phyloP scores from a whole-genome alignment of 2,113 vertebrate genomes.

The Chionomys nivalis region DNA sequence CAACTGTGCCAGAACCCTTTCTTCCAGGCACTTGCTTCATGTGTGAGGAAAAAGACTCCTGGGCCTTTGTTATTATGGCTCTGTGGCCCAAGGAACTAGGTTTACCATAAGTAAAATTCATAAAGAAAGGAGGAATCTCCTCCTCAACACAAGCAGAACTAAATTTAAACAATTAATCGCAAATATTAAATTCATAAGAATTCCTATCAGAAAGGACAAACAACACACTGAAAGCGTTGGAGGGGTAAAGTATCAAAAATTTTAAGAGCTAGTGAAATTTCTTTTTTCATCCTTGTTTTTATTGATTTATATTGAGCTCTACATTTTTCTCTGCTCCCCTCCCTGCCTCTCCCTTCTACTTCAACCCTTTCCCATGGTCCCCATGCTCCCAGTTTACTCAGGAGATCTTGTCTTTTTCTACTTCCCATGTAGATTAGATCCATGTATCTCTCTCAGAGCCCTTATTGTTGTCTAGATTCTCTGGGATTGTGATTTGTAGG shows the following conservation, averaged over 20 bases:
- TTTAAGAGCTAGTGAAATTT: neutral
- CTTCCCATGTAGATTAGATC: no score
- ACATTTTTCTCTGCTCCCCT: no score
- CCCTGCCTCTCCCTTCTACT: no score
- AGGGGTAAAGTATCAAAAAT: neutral
- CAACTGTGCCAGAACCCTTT: neutral
- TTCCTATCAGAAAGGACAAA: neutral
- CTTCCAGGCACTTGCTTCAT: neutral
- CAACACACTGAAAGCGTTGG: neutral
- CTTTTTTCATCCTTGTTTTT: neutral
- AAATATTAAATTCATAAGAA: conserved; percentile 27
- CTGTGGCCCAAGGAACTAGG: neutral
- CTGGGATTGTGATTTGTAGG: no score
- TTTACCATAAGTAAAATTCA: neutral
- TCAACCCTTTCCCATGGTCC: no score
- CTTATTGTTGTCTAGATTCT: no score
- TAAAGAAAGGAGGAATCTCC: neutral
- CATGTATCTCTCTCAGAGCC: no score
- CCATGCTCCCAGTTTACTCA: no score
- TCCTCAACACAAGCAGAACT: neutral
- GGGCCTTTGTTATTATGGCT: neutral
- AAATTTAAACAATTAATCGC: conserved; percentile 7
- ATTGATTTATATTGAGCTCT: no score
- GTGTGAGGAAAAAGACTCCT: neutral
- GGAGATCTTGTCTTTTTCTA: no score